Percentiles rank a stretch among this genome's conserved stretches.
phyloP scores from a whole-genome alignment of 2,797 vertebrate species.

The Mormyrus hasselquistii region DNA sequence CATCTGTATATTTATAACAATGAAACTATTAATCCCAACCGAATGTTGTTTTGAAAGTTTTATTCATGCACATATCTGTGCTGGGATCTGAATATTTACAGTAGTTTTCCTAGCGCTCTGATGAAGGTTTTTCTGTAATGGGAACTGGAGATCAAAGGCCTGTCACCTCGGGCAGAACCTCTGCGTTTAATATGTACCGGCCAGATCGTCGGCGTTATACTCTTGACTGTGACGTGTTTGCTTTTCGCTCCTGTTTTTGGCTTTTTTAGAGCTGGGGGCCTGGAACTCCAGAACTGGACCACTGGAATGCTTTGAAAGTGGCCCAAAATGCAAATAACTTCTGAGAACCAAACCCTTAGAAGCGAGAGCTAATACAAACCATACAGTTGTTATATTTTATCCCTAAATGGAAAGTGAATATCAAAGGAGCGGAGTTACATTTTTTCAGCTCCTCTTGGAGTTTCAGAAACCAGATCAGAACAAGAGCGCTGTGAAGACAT shows the following conservation, averaged over 20 bases:
- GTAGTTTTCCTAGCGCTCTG: not conserved
- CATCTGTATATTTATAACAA: not conserved
- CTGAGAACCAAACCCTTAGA: not conserved
- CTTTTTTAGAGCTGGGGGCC: not conserved
- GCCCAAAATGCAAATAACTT: slow-evolving; percentile 6
- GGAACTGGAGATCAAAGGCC: not conserved
- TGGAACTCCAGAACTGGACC: not conserved
- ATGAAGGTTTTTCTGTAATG: not conserved
- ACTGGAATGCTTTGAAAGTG: slow-evolving; percentile 4
- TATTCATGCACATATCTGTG: not conserved
- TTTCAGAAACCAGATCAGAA: not conserved
- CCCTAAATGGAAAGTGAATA: not conserved
- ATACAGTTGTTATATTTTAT: not conserved
- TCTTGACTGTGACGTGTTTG: not conserved
- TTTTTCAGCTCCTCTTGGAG: not conserved
- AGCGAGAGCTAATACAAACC: not conserved
- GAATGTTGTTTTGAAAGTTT: not conserved
- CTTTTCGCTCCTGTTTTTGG: not conserved
- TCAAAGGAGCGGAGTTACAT: not conserved
- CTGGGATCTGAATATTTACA: not conserved
- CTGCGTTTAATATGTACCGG: not conserved
- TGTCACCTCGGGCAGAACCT: not conserved
- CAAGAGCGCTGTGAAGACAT: not conserved
- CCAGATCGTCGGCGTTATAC: not conserved
- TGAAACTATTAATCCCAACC: not conserved